These are phyloP conservation scores for Drosophila birchii DNA, from an alignment of 2,888 invertebrate genomes.

Conservation along the genomic window DNA sequence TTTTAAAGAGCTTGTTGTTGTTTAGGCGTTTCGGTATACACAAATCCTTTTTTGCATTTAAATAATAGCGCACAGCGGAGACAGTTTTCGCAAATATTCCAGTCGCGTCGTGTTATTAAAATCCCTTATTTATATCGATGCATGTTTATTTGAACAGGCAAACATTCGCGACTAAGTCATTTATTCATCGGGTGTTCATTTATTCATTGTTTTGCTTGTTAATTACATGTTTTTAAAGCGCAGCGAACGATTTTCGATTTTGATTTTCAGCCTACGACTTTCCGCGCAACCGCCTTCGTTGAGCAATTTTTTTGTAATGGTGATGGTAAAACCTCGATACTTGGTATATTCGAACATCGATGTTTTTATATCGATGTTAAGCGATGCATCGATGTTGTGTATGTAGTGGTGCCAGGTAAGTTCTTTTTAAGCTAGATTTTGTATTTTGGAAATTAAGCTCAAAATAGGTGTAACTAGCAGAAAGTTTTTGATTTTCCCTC, in stretches of 20 bases:
- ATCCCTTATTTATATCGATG: neutral
- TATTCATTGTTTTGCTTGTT: neutral
- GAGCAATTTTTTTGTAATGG: too few relatives aligned
- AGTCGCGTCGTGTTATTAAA: slow-evolving; percentile 1
- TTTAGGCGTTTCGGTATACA: slow-evolving; percentile 34
- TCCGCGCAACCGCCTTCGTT: too few relatives aligned
- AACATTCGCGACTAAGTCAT: neutral
- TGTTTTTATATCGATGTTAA: too few relatives aligned
- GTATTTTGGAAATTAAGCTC: too few relatives aligned
- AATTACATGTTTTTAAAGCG: neutral
- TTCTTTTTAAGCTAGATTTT: too few relatives aligned
- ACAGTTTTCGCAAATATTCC: slow-evolving; percentile 3
- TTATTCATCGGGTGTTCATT: neutral
- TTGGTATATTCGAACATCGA: too few relatives aligned
- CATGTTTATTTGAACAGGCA: neutral
- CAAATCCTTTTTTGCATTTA: slow-evolving; percentile 34
- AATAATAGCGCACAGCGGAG: slow-evolving; percentile 21
- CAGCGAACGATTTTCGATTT: neutral
- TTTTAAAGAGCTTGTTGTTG: slow-evolving; percentile 24
- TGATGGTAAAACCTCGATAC: too few relatives aligned
- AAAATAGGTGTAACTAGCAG: too few relatives aligned
- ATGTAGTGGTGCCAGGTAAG: too few relatives aligned
- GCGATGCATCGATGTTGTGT: too few relatives aligned
- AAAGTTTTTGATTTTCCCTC: too few relatives aligned
- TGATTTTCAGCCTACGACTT: too few relatives aligned